phyloP scores from a whole-genome alignment of 2,113 vertebrate genomes.

The Dasyurus viverrinus region DNA sequence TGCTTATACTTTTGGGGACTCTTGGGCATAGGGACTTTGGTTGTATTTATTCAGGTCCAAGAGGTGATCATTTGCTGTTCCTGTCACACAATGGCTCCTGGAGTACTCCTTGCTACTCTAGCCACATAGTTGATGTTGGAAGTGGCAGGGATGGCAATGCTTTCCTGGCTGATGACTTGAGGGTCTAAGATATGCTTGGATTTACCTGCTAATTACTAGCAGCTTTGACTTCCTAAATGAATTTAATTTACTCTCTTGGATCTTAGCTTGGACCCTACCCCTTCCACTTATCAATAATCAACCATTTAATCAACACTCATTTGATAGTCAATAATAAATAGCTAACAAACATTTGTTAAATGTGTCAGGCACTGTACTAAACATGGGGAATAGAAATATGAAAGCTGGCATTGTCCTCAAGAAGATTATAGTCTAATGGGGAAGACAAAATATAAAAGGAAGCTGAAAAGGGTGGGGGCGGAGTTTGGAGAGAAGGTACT shows the following conservation, averaged over 20 bases:
- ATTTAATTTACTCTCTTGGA: background rate
- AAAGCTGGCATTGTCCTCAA: background rate
- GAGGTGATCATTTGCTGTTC: background rate
- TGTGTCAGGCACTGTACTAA: background rate
- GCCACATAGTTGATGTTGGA: background rate
- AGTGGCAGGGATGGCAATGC: background rate
- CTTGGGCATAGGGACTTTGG: background rate
- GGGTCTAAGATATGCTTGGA: background rate
- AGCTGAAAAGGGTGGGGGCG: background rate
- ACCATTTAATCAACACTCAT: background rate
- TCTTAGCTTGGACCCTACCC: background rate
- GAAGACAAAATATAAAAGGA: background rate
- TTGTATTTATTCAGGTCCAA: background rate
- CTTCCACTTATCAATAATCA: background rate
- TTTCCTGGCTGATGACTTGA: background rate
- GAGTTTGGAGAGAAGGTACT: background rate
- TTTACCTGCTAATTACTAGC: background rate
- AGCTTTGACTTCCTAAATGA: background rate
- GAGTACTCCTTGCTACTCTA: background rate
- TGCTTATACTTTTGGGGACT: background rate
- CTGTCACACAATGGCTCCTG: background rate
- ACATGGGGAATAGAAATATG: background rate
- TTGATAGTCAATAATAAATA: background rate
- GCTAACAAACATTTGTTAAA: background rate
- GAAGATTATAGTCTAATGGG: background rate